Base-by-base conservation (phyloP, 2,797 vertebrate species). In the Onychomys torridus region DNA sequence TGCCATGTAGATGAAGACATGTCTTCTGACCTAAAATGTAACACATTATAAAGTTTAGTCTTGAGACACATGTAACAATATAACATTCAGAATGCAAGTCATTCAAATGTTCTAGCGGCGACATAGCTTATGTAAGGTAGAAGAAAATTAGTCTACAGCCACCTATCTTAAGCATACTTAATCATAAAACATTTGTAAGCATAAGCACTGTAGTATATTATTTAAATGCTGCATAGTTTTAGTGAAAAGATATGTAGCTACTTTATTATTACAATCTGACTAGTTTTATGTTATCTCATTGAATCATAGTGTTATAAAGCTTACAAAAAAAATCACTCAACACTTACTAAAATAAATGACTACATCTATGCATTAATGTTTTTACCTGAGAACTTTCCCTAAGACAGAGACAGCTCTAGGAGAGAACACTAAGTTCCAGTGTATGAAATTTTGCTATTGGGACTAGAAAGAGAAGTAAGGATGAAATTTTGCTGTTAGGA, bases 1-100 rank as follows among this genome's bases (percentile, higher is more conserved):
- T 96, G 73, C 99, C 99, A 71, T 99, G 99, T 82, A 99, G 99
- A 97, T 99, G 99, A 96, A 99, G 99, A 98, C 99, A 99, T 5
- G 99, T 99, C 98, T 99, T 99, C 98, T 99, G 99, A 98, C 99
- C 99, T 99, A 98, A 96, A 98, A 98, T 93, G 65, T 97, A 97
- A 98, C 96, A 98, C 32, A 97, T 84, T 91, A 57, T 29, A 79
- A 93, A 96, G 69, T 97, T 98, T 94, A 98, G 97, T 93, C 27
- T 91, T 85, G 40, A 96, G 67, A 96, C 71, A 63, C 77, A 93
- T 94, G 52, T 91, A 95, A 92, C 67, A 95, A 67, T 78, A 85
- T 19, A 95, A 94, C 94, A 71, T 52, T 94, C 87, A 97, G 91
- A 96, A 75, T 81, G 16, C 57, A 97, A 95, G 65, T 71, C 73